These are phyloP conservation scores for Drosophila rellima DNA, from an alignment of 2,888 invertebrate genomes.

Conservation along the genomic window DNA sequence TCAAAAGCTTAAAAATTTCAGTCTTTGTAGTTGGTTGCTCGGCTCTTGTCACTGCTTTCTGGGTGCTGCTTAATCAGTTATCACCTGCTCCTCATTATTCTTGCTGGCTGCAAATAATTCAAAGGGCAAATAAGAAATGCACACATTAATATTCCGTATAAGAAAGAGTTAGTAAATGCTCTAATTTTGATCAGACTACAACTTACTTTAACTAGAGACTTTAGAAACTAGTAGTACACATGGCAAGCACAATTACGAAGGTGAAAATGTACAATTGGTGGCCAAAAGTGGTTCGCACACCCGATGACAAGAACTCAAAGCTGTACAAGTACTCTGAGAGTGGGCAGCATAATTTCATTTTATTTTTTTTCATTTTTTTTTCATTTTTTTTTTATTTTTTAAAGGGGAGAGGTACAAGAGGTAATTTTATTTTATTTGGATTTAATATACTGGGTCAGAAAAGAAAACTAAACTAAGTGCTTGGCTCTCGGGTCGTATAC, in stretches of 20 bases:
- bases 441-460: slow-evolving; percentile 19
- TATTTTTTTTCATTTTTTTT: not conserved
- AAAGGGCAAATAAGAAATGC: not conserved
- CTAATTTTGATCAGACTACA: not conserved
- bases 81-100: slow-evolving; percentile 26
- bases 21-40: slow-evolving; percentile 84
- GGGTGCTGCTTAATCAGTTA: slow-evolving; percentile 48
- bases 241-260: slow-evolving; percentile 63
- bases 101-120: slow-evolving; percentile 44
- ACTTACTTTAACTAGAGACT: slow-evolving; percentile 72
- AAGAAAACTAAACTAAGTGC: not conserved
- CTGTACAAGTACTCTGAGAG: slow-evolving; percentile 70
- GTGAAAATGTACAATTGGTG: slow-evolving; percentile 71
- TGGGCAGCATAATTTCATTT: slow-evolving; percentile 38
- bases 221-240: slow-evolving; percentile 69
- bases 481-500: slow-evolving; percentile 53
- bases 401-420: slow-evolving; percentile 29
- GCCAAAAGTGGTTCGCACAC: slow-evolving; percentile 60
- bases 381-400: not conserved
- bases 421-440: slow-evolving; percentile 34
- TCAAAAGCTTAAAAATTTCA: slow-evolving; percentile 86
- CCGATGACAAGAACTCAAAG: slow-evolving; percentile 72
- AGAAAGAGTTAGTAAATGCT: not conserved
- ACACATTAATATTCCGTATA: slow-evolving; percentile 22
- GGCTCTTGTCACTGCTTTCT: slow-evolving; percentile 64